These are phyloP conservation scores for Sarcophaga caerulescens DNA, from an alignment of 2,888 invertebrate species.

Conservation along the genomic window DNA sequence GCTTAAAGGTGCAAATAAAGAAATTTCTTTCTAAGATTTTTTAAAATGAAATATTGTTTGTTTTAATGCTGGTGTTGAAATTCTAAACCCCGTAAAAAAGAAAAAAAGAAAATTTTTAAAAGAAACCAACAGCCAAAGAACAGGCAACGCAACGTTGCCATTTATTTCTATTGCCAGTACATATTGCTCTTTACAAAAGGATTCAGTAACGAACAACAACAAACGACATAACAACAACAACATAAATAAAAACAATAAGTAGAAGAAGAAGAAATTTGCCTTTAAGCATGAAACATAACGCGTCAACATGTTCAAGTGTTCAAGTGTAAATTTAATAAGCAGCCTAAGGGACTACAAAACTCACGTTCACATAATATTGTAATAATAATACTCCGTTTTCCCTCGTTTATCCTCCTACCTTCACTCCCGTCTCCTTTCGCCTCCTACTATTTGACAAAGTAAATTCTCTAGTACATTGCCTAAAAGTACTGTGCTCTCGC, in stretches of 20 bases:
- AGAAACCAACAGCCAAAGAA: background rate
- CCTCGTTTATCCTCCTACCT: background rate
- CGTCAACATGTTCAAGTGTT: slow-evolving; percentile 68
- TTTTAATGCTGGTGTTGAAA: background rate
- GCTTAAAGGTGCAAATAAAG: slow-evolving; percentile 43
- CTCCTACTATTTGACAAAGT: no score
- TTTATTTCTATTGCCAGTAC: background rate
- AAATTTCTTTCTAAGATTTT: slow-evolving; percentile 10
- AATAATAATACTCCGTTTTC: background rate
- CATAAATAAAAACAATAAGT: no score
- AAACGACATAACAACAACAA: background rate
- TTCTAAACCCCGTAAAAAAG: background rate
- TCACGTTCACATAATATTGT: slow-evolving; percentile 57
- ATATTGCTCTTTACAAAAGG: background rate
- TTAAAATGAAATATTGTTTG: slow-evolving; percentile 9
- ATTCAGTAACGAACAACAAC: background rate
- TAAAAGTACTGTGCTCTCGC: no score
- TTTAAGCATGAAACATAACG: slow-evolving; percentile 65
- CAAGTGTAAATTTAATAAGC: slow-evolving; percentile 69
- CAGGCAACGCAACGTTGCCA: background rate
- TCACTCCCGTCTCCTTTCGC: no score
- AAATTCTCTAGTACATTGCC: no score
- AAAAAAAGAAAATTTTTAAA: background rate
- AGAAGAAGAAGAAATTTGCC: slow-evolving; percentile 32
- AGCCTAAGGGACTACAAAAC: slow-evolving; percentile 64